Evolutionary conservation across 2,888 invertebrate genomes (phyloP).

Genomic region (Sthenelais limicola): DNA sequence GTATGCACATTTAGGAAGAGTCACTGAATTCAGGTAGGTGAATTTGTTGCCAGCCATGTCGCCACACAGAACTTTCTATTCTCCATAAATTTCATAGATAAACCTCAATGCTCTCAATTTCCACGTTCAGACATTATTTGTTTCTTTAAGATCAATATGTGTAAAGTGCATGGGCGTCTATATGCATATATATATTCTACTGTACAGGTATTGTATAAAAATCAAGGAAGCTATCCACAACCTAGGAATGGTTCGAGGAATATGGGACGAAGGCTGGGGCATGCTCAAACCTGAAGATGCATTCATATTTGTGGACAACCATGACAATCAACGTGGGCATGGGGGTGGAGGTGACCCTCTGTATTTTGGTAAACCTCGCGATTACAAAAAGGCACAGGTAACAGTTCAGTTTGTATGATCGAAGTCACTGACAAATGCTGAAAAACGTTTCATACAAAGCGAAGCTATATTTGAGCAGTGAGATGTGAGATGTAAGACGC

Average conservation of each 20-base stretch:
- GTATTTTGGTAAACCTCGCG: slow-evolving; percentile 2
- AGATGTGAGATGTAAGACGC: too few species aligned
- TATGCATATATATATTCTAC: background rate
- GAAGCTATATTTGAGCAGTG: too few species aligned
- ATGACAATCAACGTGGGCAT: slow-evolving; percentile 87
- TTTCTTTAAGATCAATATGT: background rate
- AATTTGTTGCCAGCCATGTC: too few species aligned
- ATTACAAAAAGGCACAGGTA: slow-evolving; percentile 29
- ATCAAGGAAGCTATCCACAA: slow-evolving; percentile 50
- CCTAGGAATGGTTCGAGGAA: slow-evolving; percentile 44
- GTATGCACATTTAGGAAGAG: slow-evolving; percentile 72
- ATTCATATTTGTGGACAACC: slow-evolving; percentile 89
- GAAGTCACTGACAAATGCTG: too few species aligned
- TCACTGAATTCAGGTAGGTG: slow-evolving; percentile 86
- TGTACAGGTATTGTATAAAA: slow-evolving; percentile 72
- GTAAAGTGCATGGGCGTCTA: background rate
- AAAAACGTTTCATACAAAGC: too few species aligned
- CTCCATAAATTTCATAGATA: too few species aligned
- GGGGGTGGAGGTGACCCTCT: slow-evolving; percentile 47
- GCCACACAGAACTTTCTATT: too few species aligned
- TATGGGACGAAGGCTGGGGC: slow-evolving; percentile 55
- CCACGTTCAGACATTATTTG: background rate
- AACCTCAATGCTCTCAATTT: background rate
- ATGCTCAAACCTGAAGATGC: slow-evolving; percentile 73
- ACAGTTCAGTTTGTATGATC: too few species aligned